Evolutionary conservation across 1,140 invertebrate species (phyloP).

Genomic region (Neuroterus valhalla): DNA sequence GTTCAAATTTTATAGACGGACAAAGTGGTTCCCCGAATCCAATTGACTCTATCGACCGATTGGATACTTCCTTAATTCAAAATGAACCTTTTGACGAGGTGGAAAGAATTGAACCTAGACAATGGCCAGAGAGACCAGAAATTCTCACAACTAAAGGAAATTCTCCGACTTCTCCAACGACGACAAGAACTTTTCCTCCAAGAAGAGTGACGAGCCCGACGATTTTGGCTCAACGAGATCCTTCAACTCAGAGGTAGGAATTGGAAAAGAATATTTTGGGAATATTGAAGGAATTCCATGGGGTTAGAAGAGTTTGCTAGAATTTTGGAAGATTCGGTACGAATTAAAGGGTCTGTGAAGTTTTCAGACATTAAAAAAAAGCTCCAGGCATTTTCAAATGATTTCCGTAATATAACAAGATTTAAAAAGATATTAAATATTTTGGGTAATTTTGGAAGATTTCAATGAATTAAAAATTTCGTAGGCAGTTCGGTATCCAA

Average conservation of each 20-base stretch:
- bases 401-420: no score
- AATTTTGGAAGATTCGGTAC: no score
- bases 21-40: conserved; percentile 27
- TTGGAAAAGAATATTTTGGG: no score
- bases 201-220: conserved; percentile 51
- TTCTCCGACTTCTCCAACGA: conserved; percentile 37
- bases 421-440: no score
- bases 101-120: conserved; percentile 60
- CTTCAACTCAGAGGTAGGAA: conserved; percentile 62
- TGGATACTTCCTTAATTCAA: conserved; percentile 33
- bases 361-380: no score
- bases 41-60: conserved; percentile 27
- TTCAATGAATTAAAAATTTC: no score
- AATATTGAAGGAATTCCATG: no score
- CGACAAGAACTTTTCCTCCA: conserved; percentile 45
- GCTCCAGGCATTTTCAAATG: no score
- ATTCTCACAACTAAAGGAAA: conserved; percentile 38
- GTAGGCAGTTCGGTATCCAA: no score
- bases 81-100: conserved; percentile 60
- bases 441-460: no score
- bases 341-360: no score
- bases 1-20: background rate
- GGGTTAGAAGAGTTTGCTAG: no score
- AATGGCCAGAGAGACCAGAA: conserved; percentile 55
- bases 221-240: conserved; percentile 57